phyloP scores from a whole-genome alignment of 2,797 vertebrate genomes.

The Hafferia zeledoni region DNA sequence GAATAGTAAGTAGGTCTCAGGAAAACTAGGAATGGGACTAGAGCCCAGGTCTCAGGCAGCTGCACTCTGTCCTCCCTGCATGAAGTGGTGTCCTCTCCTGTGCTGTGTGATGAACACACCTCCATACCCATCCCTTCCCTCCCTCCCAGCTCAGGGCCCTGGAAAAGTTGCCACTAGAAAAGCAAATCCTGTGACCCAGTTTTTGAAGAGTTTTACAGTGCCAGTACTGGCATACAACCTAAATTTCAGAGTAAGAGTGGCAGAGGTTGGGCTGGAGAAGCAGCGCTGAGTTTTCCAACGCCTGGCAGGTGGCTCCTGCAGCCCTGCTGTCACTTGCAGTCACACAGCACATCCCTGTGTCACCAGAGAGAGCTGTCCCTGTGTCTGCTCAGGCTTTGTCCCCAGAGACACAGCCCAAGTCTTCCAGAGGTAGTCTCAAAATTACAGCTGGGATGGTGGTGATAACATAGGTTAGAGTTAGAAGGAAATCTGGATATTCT shows the following conservation, averaged over 20 bases:
- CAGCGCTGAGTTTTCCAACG: accelerated
- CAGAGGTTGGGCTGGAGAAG: not conserved
- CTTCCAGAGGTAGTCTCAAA: not conserved
- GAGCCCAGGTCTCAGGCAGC: not conserved
- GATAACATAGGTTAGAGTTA: accelerated
- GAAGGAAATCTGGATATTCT: not conserved
- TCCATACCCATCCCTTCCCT: accelerated
- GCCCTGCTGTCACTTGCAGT: not conserved
- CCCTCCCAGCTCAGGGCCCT: not conserved
- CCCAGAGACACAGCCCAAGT: not conserved
- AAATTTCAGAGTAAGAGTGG: accelerated
- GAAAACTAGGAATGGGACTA: not conserved
- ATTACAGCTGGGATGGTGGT: accelerated
- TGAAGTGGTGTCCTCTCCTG: accelerated
- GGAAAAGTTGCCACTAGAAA: not conserved
- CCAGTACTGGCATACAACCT: accelerated
- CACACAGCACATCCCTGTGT: not conserved
- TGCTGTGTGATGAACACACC: not conserved
- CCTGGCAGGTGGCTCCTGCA: not conserved
- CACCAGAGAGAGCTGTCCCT: not conserved
- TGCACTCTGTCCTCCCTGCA: not conserved
- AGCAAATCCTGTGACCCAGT: not conserved
- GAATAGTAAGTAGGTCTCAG: not conserved
- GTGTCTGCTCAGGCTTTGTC: not conserved
- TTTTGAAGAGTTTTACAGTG: not conserved